A percentile compares a stretch with the other conserved stretches of the same genome.
These are phyloP conservation scores for human (Homo sapiens) DNA, from an alignment of 2,113 vertebrate genomes.

Conservation along the genomic window GRCh38 chr12:112224501-112225000, in stretches of 20 bases:
- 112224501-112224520: too few species aligned
- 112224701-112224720: background rate
- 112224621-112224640: background rate
- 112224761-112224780: background rate
- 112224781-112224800: background rate
- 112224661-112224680: background rate
- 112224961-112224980: background rate
- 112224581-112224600: background rate
- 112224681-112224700: background rate
- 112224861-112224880: background rate
- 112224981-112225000: background rate
- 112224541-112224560: too few species aligned
- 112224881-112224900: background rate
- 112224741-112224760: background rate
- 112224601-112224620: background rate
- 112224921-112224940: background rate
- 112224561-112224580: background rate
- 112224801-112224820: background rate
- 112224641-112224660: background rate
- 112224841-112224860: background rate
- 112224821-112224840: background rate
- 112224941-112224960: background rate
- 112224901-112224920: background rate
- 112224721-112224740: background rate
- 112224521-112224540: too few species aligned